Percentiles rank a stretch among this genome's conserved stretches.
Conservation (phyloP, 1,140 invertebrate species). For the Brachionus asplanchnoidis region DNA sequence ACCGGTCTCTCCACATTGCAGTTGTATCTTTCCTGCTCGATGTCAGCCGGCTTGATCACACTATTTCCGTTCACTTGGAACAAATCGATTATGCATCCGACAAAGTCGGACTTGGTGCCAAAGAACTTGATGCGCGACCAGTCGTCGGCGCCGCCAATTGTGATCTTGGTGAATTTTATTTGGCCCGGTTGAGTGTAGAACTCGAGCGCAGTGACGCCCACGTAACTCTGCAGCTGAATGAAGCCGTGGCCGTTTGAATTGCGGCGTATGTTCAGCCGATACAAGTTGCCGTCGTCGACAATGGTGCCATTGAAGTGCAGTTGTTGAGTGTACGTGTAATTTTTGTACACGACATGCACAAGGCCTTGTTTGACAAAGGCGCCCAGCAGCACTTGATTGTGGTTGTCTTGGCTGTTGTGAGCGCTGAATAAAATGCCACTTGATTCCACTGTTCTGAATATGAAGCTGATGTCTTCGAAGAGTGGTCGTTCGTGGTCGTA, state of each 20-base stretch:
- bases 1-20: conserved; percentile 33
- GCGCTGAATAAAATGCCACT: conserved; percentile 32
- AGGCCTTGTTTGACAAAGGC: conserved; percentile 18
- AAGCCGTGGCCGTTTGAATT: conserved; percentile 22
- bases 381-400: conserved; percentile 9
- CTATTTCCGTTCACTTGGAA: conserved; percentile 38
- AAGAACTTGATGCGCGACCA: conserved; percentile 25
- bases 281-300: conserved; percentile 21
- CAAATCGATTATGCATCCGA: conserved; percentile 36
- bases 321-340: conserved; percentile 3
- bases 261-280: conserved; percentile 19
- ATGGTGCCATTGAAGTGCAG: conserved; percentile 5
- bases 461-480: conserved; percentile 36
- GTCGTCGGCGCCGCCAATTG: conserved; percentile 28
- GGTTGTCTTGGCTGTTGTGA: conserved; percentile 17
- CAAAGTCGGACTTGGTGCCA: not conserved
- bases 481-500: conserved; percentile 26
- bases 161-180: conserved; percentile 6
- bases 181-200: conserved; percentile 38
- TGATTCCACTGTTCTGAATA: conserved; percentile 9
- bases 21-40: conserved; percentile 33
- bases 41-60: conserved; percentile 23
- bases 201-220: not conserved
- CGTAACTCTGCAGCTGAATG: conserved; percentile 32
- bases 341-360: conserved; percentile 28